Base-by-base conservation (phyloP, 2,888 invertebrate species). In the Aplocera efformata region DNA sequence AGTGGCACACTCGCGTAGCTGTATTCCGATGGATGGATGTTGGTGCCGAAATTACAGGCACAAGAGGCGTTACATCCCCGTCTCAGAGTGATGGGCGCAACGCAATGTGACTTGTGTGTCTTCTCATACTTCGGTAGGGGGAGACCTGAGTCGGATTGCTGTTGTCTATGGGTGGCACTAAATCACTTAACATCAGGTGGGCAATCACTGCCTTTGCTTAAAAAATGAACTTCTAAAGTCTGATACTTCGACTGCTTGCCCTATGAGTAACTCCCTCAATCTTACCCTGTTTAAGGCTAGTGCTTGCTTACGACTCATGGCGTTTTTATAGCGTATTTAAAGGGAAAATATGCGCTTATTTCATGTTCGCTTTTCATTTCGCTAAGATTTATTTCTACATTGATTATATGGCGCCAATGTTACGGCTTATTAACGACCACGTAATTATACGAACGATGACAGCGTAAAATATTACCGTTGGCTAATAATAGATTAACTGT, bases 321-420 rank as follows among this genome's bases (percentile, higher is more conserved):
- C 76, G 48, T 75, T 85, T 86, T 85, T 85, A 83, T 81, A 77
- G 65, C 68, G 73, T 75, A 75, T 79, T 82, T 76, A 79, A 79
- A 72, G 57, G 72, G 66, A 77, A 75, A 81, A 79, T 79, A 82
- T 81, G 76, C 77, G 67, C 60, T 70, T 74, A 76, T 83, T 81
- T 75, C 82, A 78, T 79, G 84, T 62, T 72, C 74, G 70, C 75
- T 80, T 79, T 84, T 84, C 80, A 82, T 86, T 83, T 69, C 58
- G 57, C 65, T 48, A 65, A 72, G 79, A 83, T 83, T 82, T 81
- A 82, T 79, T 76, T 70, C 64, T 72, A 73, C 82, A 76, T 77
- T 83, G 84, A 86, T 88, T 84, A 84, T 75, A 79, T 68, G 63
- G 75, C 78, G 77, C 75, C 79, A 75, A 72, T 75, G 72, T 72